A percentile compares a stretch with the other conserved stretches of the same genome.
Conservation (phyloP, 2,888 invertebrate species). For the Cryptocheilus praepositus region DNA sequence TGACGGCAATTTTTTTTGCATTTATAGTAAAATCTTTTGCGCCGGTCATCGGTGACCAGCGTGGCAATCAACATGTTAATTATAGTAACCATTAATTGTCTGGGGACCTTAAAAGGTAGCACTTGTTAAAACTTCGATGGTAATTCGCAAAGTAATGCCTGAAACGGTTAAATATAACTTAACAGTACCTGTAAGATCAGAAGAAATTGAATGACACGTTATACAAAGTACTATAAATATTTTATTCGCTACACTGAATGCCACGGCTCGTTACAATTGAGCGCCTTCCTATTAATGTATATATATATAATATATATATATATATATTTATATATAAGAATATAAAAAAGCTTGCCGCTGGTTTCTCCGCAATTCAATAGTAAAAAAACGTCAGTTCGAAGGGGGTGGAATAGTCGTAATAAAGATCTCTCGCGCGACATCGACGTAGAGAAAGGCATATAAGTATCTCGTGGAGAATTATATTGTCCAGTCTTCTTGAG, state of each 20-base stretch:
- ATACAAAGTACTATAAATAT: slow-evolving; percentile 54
- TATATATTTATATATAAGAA: slow-evolving; percentile 26
- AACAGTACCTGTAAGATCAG: no score
- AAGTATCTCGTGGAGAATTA: slow-evolving; percentile 31
- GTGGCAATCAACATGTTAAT: no score
- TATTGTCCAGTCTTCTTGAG: slow-evolving; percentile 53
- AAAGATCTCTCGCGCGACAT: slow-evolving; percentile 24
- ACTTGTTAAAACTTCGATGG: no score
- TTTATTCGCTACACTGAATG: slow-evolving; percentile 55
- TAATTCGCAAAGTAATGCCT: no score
- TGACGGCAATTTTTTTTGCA: no score
- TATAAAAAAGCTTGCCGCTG: slow-evolving; percentile 43
- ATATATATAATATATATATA: slow-evolving; percentile 11
- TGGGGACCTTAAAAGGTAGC: no score
- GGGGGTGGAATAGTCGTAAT: slow-evolving; percentile 7
- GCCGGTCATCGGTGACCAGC: no score
- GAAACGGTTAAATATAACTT: no score
- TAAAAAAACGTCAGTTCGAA: slow-evolving; percentile 3
- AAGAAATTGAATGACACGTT: not conserved
- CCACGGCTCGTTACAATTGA: slow-evolving; percentile 49
- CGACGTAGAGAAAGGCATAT: slow-evolving; percentile 34
- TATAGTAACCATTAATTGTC: no score
- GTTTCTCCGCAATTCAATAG: slow-evolving; percentile 21
- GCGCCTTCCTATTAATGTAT: slow-evolving; percentile 34
- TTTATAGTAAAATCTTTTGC: no score